A percentile compares a stretch with the other conserved stretches of the same genome.
phyloP scores from a whole-genome alignment of 2,888 invertebrate species.

The Noctua pronuba region DNA sequence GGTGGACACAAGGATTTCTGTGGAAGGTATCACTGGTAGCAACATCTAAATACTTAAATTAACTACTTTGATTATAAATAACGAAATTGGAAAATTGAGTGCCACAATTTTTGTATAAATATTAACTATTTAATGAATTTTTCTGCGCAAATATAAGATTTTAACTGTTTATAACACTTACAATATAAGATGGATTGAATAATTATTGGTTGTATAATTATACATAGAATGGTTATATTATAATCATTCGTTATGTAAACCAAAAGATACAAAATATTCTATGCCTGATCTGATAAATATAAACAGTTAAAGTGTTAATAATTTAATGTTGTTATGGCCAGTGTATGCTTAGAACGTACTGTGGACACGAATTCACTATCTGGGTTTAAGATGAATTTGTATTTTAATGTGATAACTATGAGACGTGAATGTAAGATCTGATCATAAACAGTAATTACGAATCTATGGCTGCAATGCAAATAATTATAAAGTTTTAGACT shows the following conservation, averaged over 20 bases:
- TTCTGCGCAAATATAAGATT: constrained; percentile 48
- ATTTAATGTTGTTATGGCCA: constrained; percentile 54
- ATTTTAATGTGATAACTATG: constrained; percentile 56
- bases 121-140: constrained; percentile 35
- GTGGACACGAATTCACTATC: constrained; percentile 37
- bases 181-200: neutral
- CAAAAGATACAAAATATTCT: constrained; percentile 21
- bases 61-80: constrained; percentile 63
- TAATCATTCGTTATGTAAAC: no score
- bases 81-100: constrained; percentile 60
- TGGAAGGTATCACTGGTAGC: constrained; percentile 91
- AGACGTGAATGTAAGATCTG: constrained; percentile 60
- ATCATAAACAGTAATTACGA: constrained; percentile 49
- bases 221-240: no score
- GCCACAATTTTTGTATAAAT: constrained; percentile 67
- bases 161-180: constrained; percentile 50
- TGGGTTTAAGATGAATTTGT: constrained; percentile 49
- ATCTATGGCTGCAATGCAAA: constrained; percentile 66
- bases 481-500: constrained; percentile 59
- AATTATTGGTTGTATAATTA: neutral
- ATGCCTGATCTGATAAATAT: constrained; percentile 5
- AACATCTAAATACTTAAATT: constrained; percentile 84
- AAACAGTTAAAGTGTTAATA: constrained; percentile 53
- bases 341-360: constrained; percentile 55
- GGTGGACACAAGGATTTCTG: constrained; percentile 91